Evolutionary conservation across 2,888 invertebrate genomes (phyloP), one percentile per base, ranked within the genome.

Genomic region (Xestia sexstrigata): DNA sequence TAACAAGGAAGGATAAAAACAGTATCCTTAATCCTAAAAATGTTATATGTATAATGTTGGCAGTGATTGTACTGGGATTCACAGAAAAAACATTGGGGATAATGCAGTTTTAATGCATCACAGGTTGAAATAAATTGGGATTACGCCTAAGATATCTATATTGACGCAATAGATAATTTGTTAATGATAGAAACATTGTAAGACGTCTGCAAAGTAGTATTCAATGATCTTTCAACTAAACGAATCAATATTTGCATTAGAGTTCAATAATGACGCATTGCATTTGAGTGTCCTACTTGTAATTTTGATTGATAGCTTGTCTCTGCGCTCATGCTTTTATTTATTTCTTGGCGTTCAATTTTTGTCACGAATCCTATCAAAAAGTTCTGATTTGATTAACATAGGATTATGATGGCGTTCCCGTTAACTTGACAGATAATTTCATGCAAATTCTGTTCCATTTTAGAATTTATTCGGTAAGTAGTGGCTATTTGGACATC

Each of bases 221-320:
- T 47, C 15, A 71, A 55, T 65, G 20, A 70, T 63, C 23, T 63
- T n/a, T 39, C 39, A 39, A 30, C 47, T 7, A 7, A 15, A 47
- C 62, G 35, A 39, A 42, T 76, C 30, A 58, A 70, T 81, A 67
- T 76, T 76, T 45, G 20, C 35, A 3, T 45, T 60, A 42, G 1
- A 6, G 23, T 15, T 49, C 17, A 49, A n/a, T 45, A 47, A 15
- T 66, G 60, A 63, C 15, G 2, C 26, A 55, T 30, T 35, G 4
- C 6, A 62, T 26, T 63, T 47, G 23, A 45, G 35, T 68, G 26
- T 35, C 3, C 1, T 55, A 30, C 35, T 35, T 47, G 30, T 20
- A 55, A 73, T 72, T n/a, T 58, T 68, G 30, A 55, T 76, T 60
- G 42, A 58, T 39, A 35, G 7, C 17, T 52, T 52, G 20, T 26